Percentiles rank a stretch among this genome's conserved stretches.
These are phyloP conservation scores for Tetraneura akinire DNA, from an alignment of 1,140 invertebrate genomes.

Conservation along the genomic window DNA sequence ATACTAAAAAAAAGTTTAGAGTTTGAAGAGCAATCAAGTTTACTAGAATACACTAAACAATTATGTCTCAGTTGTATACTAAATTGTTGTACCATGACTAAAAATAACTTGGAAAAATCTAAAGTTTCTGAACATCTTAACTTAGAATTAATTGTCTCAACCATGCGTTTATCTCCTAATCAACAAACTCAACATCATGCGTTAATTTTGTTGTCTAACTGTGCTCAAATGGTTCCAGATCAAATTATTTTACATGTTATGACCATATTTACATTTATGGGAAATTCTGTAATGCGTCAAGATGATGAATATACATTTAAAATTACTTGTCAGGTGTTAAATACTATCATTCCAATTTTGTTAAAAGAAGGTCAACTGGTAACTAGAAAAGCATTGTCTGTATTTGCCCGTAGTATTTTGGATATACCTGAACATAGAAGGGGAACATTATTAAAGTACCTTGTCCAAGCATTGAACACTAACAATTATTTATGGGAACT, in stretches of 20 bases:
- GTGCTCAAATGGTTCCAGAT: constrained; percentile 75
- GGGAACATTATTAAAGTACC: constrained; percentile 70
- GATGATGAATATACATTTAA: constrained; percentile 94
- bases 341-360: constrained; percentile 85
- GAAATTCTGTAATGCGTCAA: constrained; percentile 82
- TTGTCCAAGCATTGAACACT: constrained; percentile 69
- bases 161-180: constrained; percentile 84
- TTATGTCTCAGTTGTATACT: constrained; percentile 77
- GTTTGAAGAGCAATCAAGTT: constrained; percentile 77
- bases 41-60: constrained; percentile 86
- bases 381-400: constrained; percentile 63
- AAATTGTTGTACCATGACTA: constrained; percentile 65
- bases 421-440: constrained; percentile 89
- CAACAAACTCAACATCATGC: constrained; percentile 93
- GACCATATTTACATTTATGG: constrained; percentile 95
- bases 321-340: constrained; percentile 86
- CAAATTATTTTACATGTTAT: constrained; percentile 88
- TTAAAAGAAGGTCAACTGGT: constrained; percentile 65
- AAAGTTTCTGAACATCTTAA: constrained; percentile 67
- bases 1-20: constrained; percentile 77
- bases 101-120: constrained; percentile 59
- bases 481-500: constrained; percentile 77
- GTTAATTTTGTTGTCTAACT: constrained; percentile 75
- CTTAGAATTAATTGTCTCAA: constrained; percentile 82
- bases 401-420: constrained; percentile 84